Evolutionary conservation across 1,140 invertebrate species (phyloP).

Genomic region (Drosophila nigrodunni): DNA sequence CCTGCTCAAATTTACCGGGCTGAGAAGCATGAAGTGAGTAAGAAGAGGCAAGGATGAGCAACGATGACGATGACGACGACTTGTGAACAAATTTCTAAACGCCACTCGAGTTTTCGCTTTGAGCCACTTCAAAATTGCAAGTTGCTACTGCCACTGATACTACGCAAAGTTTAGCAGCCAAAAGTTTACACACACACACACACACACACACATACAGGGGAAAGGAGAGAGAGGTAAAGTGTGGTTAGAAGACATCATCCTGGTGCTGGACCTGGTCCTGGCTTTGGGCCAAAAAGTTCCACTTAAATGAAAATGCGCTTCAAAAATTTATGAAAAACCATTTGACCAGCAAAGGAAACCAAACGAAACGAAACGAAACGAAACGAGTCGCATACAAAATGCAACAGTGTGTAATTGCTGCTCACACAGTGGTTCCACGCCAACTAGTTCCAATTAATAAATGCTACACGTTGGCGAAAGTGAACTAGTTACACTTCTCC

Average conservation of each 20-base stretch:
- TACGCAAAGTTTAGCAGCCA: conserved; percentile 65
- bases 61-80: conserved; percentile 35
- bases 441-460: background rate
- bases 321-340: conserved; percentile 76
- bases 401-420: conserved; percentile 46
- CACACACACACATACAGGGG: conserved; percentile 3
- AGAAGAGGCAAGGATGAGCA: background rate
- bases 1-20: too few species aligned
- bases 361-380: conserved; percentile 10
- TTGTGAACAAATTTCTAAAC: conserved; percentile 74
- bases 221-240: background rate
- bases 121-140: conserved; percentile 72
- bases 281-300: conserved; percentile 46
- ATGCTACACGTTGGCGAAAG: background rate
- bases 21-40: background rate
- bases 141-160: conserved; percentile 70
- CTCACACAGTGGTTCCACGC: conserved; percentile 19
- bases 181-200: conserved; percentile 57
- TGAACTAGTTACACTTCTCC: too few species aligned
- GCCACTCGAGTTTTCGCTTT: conserved; percentile 58
- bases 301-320: conserved; percentile 67
- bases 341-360: conserved; percentile 47
- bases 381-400: conserved; percentile 51
- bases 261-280: conserved; percentile 50
- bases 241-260: conserved; percentile 24